These are phyloP conservation scores for Holacanthus passer DNA, from an alignment of 2,113 vertebrate species.

Conservation along the genomic window DNA sequence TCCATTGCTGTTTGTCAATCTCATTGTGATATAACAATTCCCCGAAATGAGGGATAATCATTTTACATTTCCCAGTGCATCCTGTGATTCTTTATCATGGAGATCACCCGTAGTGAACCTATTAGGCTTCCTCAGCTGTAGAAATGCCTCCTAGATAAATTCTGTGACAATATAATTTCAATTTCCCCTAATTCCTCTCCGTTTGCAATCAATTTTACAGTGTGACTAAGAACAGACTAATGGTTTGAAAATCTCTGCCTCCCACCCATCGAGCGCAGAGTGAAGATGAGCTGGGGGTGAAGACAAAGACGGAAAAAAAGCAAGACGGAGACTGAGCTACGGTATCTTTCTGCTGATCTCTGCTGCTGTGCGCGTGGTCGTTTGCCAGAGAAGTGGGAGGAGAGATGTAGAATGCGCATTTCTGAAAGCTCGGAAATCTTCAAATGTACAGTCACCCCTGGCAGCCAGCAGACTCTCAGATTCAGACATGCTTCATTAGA, in stretches of 20 bases:
- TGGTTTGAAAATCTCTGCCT: slow-evolving; percentile 59
- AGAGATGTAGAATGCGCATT: slow-evolving; percentile 15
- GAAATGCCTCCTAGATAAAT: slow-evolving; percentile 50
- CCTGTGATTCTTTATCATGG: background rate
- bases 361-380: slow-evolving; percentile 26
- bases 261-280: slow-evolving; percentile 48
- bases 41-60: background rate
- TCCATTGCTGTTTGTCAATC: background rate
- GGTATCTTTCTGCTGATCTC: slow-evolving; percentile 43
- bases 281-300: slow-evolving; percentile 37
- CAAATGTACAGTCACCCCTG: slow-evolving; percentile 14
- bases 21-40: slow-evolving; percentile 9
- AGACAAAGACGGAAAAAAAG: slow-evolving; percentile 45
- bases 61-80: background rate
- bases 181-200: slow-evolving; percentile 49
- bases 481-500: background rate
- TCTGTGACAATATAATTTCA: slow-evolving; percentile 69
- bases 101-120: slow-evolving; percentile 42
- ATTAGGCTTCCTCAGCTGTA: slow-evolving; percentile 10
- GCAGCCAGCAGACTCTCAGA: slow-evolving; percentile 11
- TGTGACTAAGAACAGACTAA: slow-evolving; percentile 76
- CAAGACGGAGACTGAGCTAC: background rate
- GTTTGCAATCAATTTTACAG: slow-evolving; percentile 73
- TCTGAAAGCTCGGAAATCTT: slow-evolving; percentile 35
- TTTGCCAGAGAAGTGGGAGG: slow-evolving; percentile 45